These are phyloP conservation scores for Creontiades dilutus DNA, from an alignment of 2,888 invertebrate species.

Conservation along the genomic window DNA sequence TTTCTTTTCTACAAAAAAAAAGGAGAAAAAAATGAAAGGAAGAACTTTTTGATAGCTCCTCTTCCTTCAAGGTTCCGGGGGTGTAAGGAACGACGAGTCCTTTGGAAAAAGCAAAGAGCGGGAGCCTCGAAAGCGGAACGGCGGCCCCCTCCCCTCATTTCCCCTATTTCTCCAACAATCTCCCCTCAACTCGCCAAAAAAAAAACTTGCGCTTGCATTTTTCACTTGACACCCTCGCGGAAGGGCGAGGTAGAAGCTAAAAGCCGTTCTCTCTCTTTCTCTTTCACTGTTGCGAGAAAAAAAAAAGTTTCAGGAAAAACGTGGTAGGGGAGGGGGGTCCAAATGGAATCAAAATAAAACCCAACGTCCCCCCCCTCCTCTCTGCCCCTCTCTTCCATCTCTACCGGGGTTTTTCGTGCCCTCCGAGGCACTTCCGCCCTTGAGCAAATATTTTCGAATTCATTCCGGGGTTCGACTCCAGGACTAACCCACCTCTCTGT, in stretches of 20 bases:
- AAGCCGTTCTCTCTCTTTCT: conserved; percentile 22
- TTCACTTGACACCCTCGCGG: conserved; percentile 48
- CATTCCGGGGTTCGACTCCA: conserved; percentile 50
- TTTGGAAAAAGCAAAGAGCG: conserved; percentile 34
- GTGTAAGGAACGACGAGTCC: conserved; percentile 23
- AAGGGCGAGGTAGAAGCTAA: conserved; percentile 40
- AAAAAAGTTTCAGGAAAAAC: neutral
- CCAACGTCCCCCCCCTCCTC: neutral
- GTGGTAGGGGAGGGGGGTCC: conserved; percentile 2
- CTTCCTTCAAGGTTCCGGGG: conserved; percentile 33
- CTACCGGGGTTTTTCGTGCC: neutral
- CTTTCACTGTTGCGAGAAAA: neutral
- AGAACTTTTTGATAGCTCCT: conserved; percentile 60
- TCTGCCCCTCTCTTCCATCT: neutral
- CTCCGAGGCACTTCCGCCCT: conserved; percentile 34
- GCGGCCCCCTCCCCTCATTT: neutral
- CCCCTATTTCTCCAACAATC: neutral
- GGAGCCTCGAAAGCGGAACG: conserved; percentile 22
- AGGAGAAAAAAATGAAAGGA: conserved; percentile 36
- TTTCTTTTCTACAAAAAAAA: neutral
- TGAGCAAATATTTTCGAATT: conserved; percentile 62
- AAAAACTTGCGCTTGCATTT: conserved; percentile 56
- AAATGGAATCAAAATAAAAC: conserved; percentile 66
- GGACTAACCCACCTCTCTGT: conserved; percentile 9
- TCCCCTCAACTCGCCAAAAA: neutral